Conservation (phyloP, 2,797 vertebrate genomes). For the Pseudocheirus occidentalis region DNA sequence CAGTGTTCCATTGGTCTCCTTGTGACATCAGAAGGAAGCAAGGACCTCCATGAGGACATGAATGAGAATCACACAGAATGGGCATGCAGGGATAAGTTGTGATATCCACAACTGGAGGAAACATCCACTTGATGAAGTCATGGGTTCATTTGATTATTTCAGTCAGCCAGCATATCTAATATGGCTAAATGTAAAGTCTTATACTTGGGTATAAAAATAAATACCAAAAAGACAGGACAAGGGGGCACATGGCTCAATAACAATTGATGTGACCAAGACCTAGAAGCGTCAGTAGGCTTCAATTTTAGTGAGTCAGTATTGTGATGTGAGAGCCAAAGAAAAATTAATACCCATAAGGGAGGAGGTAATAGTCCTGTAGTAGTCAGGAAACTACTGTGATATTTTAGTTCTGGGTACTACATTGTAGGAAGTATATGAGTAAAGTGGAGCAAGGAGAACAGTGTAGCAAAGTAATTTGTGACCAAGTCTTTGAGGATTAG, state of each 20-base stretch:
- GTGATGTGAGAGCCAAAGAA: not conserved
- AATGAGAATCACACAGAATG: not conserved
- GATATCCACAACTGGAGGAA: not conserved
- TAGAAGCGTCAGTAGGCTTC: not conserved
- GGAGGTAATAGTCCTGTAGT: not conserved
- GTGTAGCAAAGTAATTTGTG: not conserved
- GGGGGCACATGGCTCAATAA: not conserved
- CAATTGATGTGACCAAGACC: not conserved
- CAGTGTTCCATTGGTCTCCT: not conserved
- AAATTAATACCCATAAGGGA: not conserved
- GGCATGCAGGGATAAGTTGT: not conserved
- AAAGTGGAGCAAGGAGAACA: not conserved
- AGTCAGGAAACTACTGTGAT: not conserved
- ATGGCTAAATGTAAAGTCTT: not conserved
- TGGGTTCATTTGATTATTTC: not conserved
- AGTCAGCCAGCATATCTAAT: not conserved
- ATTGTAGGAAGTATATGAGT: not conserved
- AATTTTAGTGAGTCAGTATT: not conserved
- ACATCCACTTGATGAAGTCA: not conserved
- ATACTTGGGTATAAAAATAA: not conserved
- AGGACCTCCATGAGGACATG: not conserved
- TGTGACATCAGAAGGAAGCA: not conserved
- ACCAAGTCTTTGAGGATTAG: not conserved
- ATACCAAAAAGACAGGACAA: not conserved
- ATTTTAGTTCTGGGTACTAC: not conserved